phyloP scores from a whole-genome alignment of 2,888 invertebrate genomes.

The Cryptus armator region DNA sequence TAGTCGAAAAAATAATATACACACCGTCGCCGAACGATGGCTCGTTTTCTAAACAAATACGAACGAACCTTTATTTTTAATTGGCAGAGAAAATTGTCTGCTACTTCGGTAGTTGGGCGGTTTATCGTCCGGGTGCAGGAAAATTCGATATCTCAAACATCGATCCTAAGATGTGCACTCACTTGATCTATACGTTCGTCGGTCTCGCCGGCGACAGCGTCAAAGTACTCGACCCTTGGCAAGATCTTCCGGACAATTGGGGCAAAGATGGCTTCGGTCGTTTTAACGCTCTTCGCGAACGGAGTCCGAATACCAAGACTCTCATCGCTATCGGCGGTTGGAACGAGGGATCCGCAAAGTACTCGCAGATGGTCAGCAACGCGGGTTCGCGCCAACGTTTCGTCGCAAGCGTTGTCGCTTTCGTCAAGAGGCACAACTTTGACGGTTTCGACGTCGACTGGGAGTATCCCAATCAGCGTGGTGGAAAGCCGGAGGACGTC shows the following conservation, averaged over 20 bases:
- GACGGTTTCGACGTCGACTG: conserved; percentile 91
- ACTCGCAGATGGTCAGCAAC: conserved; percentile 87
- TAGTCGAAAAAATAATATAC: conserved; percentile 22
- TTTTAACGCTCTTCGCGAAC: conserved; percentile 86
- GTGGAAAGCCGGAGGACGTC: conserved; percentile 84
- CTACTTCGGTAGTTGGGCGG: conserved; percentile 92
- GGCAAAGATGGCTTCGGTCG: conserved; percentile 86
- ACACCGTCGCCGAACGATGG: background rate
- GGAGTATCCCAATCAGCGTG: conserved; percentile 89
- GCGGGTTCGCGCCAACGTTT: conserved; percentile 86
- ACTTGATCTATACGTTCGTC: conserved; percentile 91
- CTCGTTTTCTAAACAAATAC: no score
- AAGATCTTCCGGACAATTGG: conserved; percentile 87
- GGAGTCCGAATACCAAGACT: conserved; percentile 86
- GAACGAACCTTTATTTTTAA: background rate
- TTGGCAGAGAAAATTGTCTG: conserved; percentile 89
- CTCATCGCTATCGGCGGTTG: conserved; percentile 90
- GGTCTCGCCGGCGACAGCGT: conserved; percentile 88
- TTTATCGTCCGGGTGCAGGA: conserved; percentile 88
- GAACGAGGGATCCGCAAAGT: conserved; percentile 89
- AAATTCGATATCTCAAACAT: conserved; percentile 89
- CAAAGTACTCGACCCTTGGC: conserved; percentile 87
- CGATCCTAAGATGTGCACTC: conserved; percentile 90
- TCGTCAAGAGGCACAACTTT: conserved; percentile 87
- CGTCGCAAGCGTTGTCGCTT: conserved; percentile 86